Evolutionary conservation across 2,888 invertebrate species (phyloP).

Genomic region (Torymus texanus): DNA sequence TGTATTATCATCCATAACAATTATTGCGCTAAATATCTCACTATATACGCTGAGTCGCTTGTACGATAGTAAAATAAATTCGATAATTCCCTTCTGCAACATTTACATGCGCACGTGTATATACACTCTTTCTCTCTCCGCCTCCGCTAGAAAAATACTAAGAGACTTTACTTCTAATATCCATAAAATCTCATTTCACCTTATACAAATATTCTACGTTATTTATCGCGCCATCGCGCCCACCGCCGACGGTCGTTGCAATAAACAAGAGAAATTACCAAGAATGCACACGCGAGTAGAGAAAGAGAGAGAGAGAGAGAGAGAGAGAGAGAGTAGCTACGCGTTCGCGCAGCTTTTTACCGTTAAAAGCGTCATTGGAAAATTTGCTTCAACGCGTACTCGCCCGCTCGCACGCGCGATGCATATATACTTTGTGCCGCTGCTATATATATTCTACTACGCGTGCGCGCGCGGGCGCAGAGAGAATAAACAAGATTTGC

Average conservation of each 20-base stretch:
- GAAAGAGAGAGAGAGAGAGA: slow-evolving; percentile 58
- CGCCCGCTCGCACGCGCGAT: slow-evolving; percentile 59
- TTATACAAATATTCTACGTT: slow-evolving; percentile 33
- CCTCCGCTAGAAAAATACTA: slow-evolving; percentile 1
- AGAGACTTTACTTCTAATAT: slow-evolving; percentile 44
- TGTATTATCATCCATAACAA: background rate
- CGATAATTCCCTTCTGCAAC: background rate
- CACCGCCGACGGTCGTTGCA: slow-evolving; percentile 27
- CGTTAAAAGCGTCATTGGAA: slow-evolving; percentile 54
- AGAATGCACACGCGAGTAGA: slow-evolving; percentile 59
- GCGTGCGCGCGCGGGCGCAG: slow-evolving; percentile 57
- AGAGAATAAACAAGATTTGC: slow-evolving; percentile 70
- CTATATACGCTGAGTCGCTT: background rate
- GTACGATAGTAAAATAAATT: too few relatives aligned
- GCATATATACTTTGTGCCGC: slow-evolving; percentile 58
- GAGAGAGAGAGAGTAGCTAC: slow-evolving; percentile 59
- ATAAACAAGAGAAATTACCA: slow-evolving; percentile 54
- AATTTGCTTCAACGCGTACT: slow-evolving; percentile 54
- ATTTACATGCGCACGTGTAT: background rate
- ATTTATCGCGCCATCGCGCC: slow-evolving; percentile 3
- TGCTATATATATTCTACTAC: slow-evolving; percentile 56
- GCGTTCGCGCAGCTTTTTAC: slow-evolving; percentile 60
- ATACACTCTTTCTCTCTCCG: background rate
- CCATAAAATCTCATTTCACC: slow-evolving; percentile 41
- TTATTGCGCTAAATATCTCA: background rate